Base-by-base conservation (phyloP, 2,888 invertebrate genomes). In the Cephalotes varians region DNA sequence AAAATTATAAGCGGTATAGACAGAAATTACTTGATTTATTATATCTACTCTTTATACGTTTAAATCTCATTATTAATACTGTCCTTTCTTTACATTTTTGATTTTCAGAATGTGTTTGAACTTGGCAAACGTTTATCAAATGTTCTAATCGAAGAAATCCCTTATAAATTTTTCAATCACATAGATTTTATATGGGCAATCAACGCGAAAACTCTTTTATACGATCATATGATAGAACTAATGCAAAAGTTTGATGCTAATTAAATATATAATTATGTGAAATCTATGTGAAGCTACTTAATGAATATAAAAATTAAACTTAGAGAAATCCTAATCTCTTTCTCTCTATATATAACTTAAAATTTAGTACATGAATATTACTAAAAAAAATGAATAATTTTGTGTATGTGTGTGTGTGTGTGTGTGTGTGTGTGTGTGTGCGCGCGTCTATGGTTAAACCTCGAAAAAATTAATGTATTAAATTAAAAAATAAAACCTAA, bases 151-250 rank as follows among this genome's bases (percentile, higher is more conserved):
- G 96, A 96, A 88, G 93, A 96, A 85, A 96, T 97, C n/a, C 96
- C 96, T 0, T 93, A 95, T 65, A 95, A 95, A 82, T 94, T 96
- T 69, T 97, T 97, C 90, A 97, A 96, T 91, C 97, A 97, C 90
- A 94, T 97, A 15, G 97, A 97, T 93, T 97, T 97, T 90, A 88
- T 97, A n/a, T 97, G 95, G 95, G 96, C 96, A 0, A 95, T 95
- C 21, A 96, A 97, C 90, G 96, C 96, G 0, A 95, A 95, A 0
- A 94, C 93, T 80, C 92, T 96, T n/a, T 95, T 97, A 4, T 96
- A 96, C 90, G 86, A 94, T 3, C 95, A 94, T 79, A 87, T 96
- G 12, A 90, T 96, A 51, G 93, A 95, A 60, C 90, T 95, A 58
- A 90, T 96, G 88, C 90, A 94, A 60, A 92, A 93, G 67, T 94